Percentiles rank a stretch among this genome's conserved stretches.
These are phyloP conservation scores for Zoanthus solanderi DNA, from an alignment of 92 coral and sea anemone species.

Conservation along the genomic window DNA sequence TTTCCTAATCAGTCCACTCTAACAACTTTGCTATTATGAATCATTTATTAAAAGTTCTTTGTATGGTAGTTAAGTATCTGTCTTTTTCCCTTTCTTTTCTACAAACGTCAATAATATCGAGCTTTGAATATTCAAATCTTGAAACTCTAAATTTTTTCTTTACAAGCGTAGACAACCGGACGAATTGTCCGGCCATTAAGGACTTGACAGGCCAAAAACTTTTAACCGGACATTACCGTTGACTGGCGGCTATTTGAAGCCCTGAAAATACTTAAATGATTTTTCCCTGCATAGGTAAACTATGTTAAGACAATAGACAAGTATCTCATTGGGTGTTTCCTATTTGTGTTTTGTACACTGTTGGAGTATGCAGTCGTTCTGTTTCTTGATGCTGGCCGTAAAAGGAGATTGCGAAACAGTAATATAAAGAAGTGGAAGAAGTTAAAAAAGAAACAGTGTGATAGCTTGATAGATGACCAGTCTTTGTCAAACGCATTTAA, in stretches of 20 bases:
- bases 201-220: neutral
- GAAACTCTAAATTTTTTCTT: no score
- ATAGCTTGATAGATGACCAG: slow-evolving; percentile 29
- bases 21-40: no score
- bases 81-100: no score
- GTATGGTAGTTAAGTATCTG: no score
- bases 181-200: no score
- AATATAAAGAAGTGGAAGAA: slow-evolving; percentile 64
- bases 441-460: slow-evolving; percentile 36
- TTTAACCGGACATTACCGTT: neutral
- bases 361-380: slow-evolving; percentile 90
- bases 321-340: slow-evolving; percentile 94
- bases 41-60: no score
- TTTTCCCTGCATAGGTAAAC: slow-evolving; percentile 74
- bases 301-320: slow-evolving; percentile 96
- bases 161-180: no score
- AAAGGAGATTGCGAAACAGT: slow-evolving; percentile 45
- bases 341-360: slow-evolving; percentile 92
- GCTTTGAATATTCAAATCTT: no score
- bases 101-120: no score
- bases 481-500: neutral
- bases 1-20: no score
- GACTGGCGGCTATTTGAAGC: neutral
- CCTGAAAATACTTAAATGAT: no score
- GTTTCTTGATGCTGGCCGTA: slow-evolving; percentile 66